Conservation (phyloP, 2,888 invertebrate genomes). For the Adineta ricciae region DNA sequence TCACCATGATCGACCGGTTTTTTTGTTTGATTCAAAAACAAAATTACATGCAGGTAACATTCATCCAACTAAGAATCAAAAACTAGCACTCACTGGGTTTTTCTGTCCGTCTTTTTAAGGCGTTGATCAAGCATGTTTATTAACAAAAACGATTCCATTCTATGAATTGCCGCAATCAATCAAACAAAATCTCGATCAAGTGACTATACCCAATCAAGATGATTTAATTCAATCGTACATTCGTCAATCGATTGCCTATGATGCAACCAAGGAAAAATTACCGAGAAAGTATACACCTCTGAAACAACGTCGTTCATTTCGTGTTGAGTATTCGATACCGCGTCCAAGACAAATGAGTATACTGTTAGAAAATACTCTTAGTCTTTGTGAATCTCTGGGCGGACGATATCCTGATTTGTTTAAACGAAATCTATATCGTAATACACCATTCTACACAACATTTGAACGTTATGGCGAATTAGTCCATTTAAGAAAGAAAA, state of each 20-base stretch:
- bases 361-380: not conserved
- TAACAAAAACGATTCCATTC: slow-evolving; percentile 61
- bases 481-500: slow-evolving; percentile 11
- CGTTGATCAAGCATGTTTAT: slow-evolving; percentile 65
- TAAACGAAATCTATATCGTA: not conserved
- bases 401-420: slow-evolving; percentile 10
- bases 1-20: slow-evolving; percentile 22
- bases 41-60: slow-evolving; percentile 30
- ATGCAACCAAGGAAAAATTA: slow-evolving; percentile 27
- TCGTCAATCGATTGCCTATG: slow-evolving; percentile 31
- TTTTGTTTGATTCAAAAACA: slow-evolving; percentile 24
- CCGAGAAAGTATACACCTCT: not conserved
- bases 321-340: not conserved
- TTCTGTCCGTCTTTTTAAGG: slow-evolving; percentile 59
- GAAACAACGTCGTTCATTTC: slow-evolving; percentile 18
- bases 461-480: not conserved
- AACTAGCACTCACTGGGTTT: too few species aligned
- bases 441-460: slow-evolving; percentile 9
- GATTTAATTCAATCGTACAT: slow-evolving; percentile 33
- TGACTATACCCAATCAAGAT: slow-evolving; percentile 37
- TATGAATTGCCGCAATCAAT: slow-evolving; percentile 42
- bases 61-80: too few species aligned
- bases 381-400: not conserved
- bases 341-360: not conserved
- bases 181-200: slow-evolving; percentile 30